Percentiles rank a stretch among this genome's conserved stretches.
phyloP scores from a whole-genome alignment of 2,888 invertebrate species.

The Cephus pulcher region DNA sequence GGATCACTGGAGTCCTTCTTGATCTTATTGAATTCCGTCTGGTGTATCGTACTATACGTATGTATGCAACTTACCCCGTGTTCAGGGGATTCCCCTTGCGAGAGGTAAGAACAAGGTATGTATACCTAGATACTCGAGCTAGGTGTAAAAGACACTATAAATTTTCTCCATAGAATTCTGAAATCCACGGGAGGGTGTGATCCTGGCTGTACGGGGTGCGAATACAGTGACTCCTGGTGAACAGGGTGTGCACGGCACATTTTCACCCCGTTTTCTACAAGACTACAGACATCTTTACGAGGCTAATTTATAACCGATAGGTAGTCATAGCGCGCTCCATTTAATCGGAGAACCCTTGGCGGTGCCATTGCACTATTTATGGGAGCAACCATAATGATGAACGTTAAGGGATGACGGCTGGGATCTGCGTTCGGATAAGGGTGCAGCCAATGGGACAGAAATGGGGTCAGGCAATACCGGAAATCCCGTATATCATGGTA shows the following conservation, averaged over 20 bases:
- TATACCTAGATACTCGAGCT: neutral
- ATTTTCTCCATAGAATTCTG: neutral
- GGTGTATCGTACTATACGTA: neutral
- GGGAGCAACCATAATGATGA: neutral
- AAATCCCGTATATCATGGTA: neutral
- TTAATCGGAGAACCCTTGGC: neutral
- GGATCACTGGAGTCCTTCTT: neutral
- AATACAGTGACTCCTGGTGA: neutral
- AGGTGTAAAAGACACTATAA: neutral
- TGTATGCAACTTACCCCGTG: neutral
- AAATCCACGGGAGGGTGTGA: neutral
- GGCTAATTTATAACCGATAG: constrained; percentile 55
- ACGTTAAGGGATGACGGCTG: neutral
- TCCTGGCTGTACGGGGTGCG: neutral
- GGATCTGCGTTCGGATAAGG: neutral
- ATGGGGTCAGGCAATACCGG: neutral
- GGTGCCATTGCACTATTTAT: neutral
- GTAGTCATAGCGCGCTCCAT: constrained; percentile 13
- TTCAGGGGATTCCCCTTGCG: neutral
- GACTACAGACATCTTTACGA: constrained; percentile 63
- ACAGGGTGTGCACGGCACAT: constrained; percentile 41
- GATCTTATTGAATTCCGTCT: neutral
- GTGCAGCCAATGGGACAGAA: neutral
- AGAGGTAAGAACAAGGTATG: neutral
- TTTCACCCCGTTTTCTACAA: constrained; percentile 64